Conservation (phyloP, 2,113 vertebrate species). For the Vireo altiloquus region DNA sequence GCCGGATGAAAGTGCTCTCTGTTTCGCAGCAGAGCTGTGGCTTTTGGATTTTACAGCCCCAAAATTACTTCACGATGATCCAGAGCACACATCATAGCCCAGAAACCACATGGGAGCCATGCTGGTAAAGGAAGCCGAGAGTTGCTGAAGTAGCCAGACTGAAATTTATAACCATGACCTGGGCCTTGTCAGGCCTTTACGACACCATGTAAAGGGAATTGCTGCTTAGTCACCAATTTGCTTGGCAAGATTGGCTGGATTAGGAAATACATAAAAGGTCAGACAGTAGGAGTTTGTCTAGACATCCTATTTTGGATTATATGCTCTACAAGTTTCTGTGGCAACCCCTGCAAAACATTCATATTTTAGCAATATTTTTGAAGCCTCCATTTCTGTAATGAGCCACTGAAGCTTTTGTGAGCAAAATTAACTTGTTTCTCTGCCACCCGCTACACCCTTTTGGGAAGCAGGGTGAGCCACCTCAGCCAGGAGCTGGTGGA, state of each 20-base stretch:
- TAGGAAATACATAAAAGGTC: constrained; percentile 77
- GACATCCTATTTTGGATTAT: constrained; percentile 78
- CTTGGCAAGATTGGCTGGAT: constrained; percentile 71
- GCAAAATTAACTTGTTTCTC: background rate
- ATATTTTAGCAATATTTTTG: constrained; percentile 53
- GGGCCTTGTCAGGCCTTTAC: constrained; percentile 72
- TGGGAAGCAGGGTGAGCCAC: background rate
- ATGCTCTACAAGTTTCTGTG: constrained; percentile 60
- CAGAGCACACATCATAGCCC: constrained; percentile 69
- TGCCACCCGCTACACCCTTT: background rate
- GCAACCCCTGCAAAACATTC: constrained; percentile 70
- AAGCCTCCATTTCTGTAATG: constrained; percentile 19
- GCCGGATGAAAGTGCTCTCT: constrained; percentile 61
- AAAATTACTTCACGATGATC: constrained; percentile 70
- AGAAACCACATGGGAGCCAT: constrained; percentile 67
- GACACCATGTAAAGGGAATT: constrained; percentile 69
- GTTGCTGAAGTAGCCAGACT: constrained; percentile 68
- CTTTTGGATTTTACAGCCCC: constrained; percentile 67
- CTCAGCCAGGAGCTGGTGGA: background rate
- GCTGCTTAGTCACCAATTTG: constrained; percentile 78
- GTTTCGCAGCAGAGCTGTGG: constrained; percentile 55
- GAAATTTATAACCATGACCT: constrained; percentile 74
- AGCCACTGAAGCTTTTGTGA: background rate
- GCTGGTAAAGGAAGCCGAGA: constrained; percentile 53
- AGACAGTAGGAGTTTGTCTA: constrained; percentile 83